Conservation (phyloP, 2,888 invertebrate species). For the Volucella inflata region DNA sequence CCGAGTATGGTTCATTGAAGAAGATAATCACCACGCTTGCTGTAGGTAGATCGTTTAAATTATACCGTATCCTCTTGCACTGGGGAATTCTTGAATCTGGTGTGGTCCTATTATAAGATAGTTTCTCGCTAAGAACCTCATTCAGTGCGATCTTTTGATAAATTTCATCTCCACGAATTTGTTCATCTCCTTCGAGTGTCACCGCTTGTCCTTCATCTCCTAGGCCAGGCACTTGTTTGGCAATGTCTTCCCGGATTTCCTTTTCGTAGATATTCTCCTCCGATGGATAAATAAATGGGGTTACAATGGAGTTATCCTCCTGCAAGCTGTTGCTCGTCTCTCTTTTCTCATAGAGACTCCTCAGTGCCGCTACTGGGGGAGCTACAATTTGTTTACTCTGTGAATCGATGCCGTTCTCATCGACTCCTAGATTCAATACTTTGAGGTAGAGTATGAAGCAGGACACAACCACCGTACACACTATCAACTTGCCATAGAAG, state of each 20-base stretch:
- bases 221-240: constrained; percentile 87
- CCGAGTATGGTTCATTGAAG: constrained; percentile 95
- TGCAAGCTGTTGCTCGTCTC: constrained; percentile 73
- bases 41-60: constrained; percentile 87
- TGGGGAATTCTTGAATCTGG: constrained; percentile 82
- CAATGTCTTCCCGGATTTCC: constrained; percentile 86
- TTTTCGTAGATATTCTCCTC: constrained; percentile 77
- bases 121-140: constrained; percentile 93
- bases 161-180: constrained; percentile 87
- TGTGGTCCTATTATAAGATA: constrained; percentile 91
- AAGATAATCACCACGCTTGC: constrained; percentile 94
- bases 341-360: constrained; percentile 69
- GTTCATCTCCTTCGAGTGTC: constrained; percentile 87
- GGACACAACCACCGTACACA: constrained; percentile 80
- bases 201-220: constrained; percentile 90
- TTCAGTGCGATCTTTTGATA: constrained; percentile 94
- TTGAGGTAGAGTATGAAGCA: constrained; percentile 82
- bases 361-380: constrained; percentile 41
- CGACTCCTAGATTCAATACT: constrained; percentile 77
- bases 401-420: constrained; percentile 33
- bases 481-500: constrained; percentile 82
- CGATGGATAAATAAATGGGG: constrained; percentile 76
- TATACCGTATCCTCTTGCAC: constrained; percentile 84
- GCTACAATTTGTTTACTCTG: constrained; percentile 51
- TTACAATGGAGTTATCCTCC: constrained; percentile 47